These are phyloP conservation scores for Heptranchias perlo DNA, from an alignment of 2,113 vertebrate genomes.

Conservation along the genomic window DNA sequence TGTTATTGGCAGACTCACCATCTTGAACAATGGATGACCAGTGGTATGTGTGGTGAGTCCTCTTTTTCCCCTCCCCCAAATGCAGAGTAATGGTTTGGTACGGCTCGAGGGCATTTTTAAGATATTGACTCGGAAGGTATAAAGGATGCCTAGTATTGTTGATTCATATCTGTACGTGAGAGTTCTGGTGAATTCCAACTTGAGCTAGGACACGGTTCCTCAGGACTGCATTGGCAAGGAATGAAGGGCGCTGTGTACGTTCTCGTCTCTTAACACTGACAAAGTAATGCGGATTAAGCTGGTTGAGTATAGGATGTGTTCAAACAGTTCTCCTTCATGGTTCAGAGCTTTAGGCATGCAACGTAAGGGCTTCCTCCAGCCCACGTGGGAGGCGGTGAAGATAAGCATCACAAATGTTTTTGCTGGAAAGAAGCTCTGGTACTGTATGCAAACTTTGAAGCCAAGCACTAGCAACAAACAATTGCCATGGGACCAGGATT, in stretches of 20 bases:
- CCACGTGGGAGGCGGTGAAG: background rate
- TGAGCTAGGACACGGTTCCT: background rate
- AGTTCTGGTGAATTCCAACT: background rate
- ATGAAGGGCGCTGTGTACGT: background rate
- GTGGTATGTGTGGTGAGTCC: too few relatives aligned
- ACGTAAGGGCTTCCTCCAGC: background rate
- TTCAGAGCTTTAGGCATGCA: background rate
- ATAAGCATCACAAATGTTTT: background rate
- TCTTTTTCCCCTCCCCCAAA: background rate
- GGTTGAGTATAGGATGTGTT: background rate
- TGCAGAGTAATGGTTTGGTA: too few relatives aligned
- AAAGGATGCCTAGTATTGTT: background rate
- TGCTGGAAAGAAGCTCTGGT: background rate
- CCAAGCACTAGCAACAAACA: background rate
- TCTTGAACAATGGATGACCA: too few relatives aligned
- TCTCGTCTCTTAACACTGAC: background rate
- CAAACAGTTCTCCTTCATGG: background rate
- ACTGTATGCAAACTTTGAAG: background rate
- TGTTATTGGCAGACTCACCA: too few relatives aligned
- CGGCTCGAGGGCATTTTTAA: background rate
- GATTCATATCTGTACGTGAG: background rate
- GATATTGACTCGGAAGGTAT: background rate
- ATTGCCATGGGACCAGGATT: background rate
- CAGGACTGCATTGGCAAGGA: too few relatives aligned
- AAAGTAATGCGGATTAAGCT: background rate